Percentiles rank a stretch among this genome's conserved stretches.
Evolutionary conservation across 1,140 invertebrate species (phyloP).

Genomic region (Triops longicaudatus): DNA sequence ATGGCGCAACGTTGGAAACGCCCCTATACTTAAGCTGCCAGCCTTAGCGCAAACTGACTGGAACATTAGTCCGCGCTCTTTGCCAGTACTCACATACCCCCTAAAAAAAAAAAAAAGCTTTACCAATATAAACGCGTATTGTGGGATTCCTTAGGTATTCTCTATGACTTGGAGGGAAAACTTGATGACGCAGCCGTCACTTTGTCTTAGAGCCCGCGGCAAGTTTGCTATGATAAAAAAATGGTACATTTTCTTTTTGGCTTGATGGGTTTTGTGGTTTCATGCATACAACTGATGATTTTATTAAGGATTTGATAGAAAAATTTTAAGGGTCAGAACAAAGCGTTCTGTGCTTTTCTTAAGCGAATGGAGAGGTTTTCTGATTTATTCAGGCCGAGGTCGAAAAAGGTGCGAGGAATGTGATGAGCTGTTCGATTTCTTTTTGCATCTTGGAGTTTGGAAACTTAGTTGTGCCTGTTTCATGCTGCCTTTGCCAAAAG

Average conservation of each 20-base stretch:
- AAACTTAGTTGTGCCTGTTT: neutral
- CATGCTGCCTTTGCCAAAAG: neutral
- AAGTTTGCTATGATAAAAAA: too few relatives aligned
- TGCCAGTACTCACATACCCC: neutral
- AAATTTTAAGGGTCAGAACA: neutral
- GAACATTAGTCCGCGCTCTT: neutral
- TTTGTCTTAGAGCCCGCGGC: too few relatives aligned
- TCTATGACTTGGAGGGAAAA: too few relatives aligned
- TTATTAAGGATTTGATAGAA: neutral
- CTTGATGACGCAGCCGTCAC: too few relatives aligned
- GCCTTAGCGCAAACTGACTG: constrained; percentile 3
- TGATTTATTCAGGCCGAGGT: constrained; percentile 9
- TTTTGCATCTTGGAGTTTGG: neutral
- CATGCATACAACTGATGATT: neutral
- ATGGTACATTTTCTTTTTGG: too few relatives aligned
- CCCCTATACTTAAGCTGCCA: neutral
- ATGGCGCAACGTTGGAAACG: neutral
- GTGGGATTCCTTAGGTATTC: too few relatives aligned
- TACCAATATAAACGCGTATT: too few relatives aligned
- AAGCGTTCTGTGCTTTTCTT: neutral
- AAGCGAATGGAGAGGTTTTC: constrained; percentile 4
- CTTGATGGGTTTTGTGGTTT: neutral
- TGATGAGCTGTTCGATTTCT: constrained; percentile 6
- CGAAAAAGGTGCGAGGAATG: constrained; percentile 14
- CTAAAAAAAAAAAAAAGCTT: too few relatives aligned